Evolutionary conservation across 2,888 invertebrate genomes (phyloP).

Genomic region (Drosophila silvestris): DNA sequence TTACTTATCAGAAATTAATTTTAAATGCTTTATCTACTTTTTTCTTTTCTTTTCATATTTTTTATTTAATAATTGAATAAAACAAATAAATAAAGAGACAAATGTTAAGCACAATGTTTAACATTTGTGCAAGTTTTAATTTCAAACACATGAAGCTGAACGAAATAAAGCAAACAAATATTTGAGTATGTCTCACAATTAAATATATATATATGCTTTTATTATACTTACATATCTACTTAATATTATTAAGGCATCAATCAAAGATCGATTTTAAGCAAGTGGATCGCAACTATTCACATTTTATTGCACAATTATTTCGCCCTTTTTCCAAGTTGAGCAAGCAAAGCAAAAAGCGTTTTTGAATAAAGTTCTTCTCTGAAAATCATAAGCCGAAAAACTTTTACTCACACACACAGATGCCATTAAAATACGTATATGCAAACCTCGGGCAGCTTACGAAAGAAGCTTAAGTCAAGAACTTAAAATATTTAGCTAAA

Average conservation of each 20-base stretch:
- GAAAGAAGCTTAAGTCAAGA: conserved; percentile 70
- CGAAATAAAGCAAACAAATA: neutral
- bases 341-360: neutral
- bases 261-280: neutral
- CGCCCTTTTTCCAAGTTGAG: neutral
- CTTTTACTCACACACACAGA: conserved; percentile 43
- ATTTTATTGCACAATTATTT: neutral
- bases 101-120: neutral
- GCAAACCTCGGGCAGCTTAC: conserved; percentile 57
- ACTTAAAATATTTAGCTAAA: conserved; percentile 65
- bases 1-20: neutral
- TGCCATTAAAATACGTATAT: neutral
- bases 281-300: neutral
- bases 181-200: neutral
- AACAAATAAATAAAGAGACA: neutral
- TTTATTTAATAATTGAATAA: neutral
- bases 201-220: neutral
- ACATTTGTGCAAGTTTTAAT: neutral
- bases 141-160: neutral
- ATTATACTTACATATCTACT: neutral
- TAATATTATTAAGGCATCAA: neutral
- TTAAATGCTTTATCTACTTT: too few species aligned
- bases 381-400: conserved; percentile 36
- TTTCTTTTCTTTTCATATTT: neutral
- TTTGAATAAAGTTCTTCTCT: conserved; percentile 26